Evolutionary conservation across 2,888 invertebrate genomes (phyloP).

Genomic region (Polymixis flavicincta): DNA sequence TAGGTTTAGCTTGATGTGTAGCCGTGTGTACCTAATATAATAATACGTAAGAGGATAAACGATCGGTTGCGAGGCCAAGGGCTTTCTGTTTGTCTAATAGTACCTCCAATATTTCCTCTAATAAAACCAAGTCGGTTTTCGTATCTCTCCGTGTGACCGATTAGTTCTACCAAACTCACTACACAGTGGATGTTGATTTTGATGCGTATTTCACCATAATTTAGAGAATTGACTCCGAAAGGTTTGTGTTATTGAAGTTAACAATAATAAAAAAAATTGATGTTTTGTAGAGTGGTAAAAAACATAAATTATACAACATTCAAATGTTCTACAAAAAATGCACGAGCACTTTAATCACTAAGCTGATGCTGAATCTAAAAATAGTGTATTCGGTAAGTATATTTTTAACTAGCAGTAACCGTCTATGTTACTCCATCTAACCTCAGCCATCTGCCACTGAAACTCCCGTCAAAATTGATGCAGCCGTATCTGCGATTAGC

Average conservation of each 20-base stretch:
- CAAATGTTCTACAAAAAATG: slow-evolving; percentile 7
- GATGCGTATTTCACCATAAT: background rate
- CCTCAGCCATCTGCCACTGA: too few relatives aligned
- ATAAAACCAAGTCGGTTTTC: background rate
- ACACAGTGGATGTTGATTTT: background rate
- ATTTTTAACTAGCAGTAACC: too few relatives aligned
- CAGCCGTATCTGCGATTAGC: too few relatives aligned
- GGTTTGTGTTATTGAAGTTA: background rate
- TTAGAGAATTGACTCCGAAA: background rate
- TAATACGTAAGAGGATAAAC: too few relatives aligned
- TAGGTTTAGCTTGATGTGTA: too few relatives aligned
- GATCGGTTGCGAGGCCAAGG: slow-evolving; percentile 1
- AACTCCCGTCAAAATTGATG: too few relatives aligned
- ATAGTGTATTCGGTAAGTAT: background rate
- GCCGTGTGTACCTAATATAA: too few relatives aligned
- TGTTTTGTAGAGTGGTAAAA: background rate
- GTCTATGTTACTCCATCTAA: too few relatives aligned
- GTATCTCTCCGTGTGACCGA: background rate
- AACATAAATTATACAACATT: background rate
- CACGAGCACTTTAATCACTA: background rate
- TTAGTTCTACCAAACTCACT: background rate
- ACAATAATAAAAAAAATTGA: background rate
- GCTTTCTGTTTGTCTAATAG: too few relatives aligned
- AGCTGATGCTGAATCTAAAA: background rate
- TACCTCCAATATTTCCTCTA: too few relatives aligned